phyloP scores from a whole-genome alignment of 2,113 vertebrate genomes.

The Mustela lutreola region DNA sequence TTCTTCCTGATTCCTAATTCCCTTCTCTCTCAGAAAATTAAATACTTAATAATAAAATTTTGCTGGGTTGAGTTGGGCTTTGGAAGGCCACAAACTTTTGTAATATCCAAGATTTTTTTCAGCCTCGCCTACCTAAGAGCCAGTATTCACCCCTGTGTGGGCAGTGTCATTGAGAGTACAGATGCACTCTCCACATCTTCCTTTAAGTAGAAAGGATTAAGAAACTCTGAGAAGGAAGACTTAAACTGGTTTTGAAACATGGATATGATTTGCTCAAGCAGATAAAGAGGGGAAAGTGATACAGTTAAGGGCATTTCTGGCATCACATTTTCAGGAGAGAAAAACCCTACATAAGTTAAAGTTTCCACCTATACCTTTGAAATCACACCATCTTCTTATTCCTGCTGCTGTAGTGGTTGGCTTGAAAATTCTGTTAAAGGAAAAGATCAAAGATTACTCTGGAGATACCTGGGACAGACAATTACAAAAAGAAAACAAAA shows the following conservation, averaged over 20 bases:
- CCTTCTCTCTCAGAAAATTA: background rate
- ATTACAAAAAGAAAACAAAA: background rate
- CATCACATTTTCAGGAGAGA: background rate
- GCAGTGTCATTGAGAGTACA: background rate
- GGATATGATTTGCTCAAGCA: background rate
- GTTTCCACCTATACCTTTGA: background rate
- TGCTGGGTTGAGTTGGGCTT: background rate
- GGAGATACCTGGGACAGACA: background rate
- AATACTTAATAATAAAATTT: background rate
- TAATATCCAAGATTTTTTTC: background rate
- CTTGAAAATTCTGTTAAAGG: background rate
- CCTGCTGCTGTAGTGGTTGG: background rate
- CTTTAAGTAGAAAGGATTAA: background rate
- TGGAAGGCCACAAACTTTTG: background rate
- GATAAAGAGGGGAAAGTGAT: background rate
- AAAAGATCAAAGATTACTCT: background rate
- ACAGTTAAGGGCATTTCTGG: background rate
- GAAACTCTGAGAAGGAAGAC: background rate
- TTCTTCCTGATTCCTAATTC: background rate
- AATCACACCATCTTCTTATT: background rate
- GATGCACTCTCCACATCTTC: background rate
- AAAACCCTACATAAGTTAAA: background rate
- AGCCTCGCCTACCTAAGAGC: background rate
- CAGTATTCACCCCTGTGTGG: background rate
- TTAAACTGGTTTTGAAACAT: background rate